A percentile compares a stretch with the other conserved stretches of the same genome.
Conservation (phyloP, 2,113 vertebrate species). For the Pelecanus crispus region DNA sequence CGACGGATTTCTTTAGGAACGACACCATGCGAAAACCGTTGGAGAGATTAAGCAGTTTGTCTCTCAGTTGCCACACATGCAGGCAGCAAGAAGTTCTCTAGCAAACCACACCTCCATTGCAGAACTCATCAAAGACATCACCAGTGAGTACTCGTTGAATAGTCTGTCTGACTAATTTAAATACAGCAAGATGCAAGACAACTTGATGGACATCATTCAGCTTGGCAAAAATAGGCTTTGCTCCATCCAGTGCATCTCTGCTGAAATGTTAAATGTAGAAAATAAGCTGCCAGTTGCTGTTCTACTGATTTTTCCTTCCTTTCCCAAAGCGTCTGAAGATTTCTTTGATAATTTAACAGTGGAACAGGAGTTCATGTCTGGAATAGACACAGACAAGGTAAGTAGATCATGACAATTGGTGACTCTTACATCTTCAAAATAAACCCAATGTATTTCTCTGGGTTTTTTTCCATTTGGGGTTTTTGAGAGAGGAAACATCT, state of each 20-base stretch:
- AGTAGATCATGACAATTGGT: background rate
- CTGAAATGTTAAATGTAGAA: background rate
- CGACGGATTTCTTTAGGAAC: conserved; percentile 74
- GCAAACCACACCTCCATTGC: conserved; percentile 97
- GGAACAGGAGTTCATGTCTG: conserved; percentile 99
- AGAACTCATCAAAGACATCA: conserved; percentile 96
- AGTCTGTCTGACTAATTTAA: background rate
- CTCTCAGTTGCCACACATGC: conserved; percentile 97
- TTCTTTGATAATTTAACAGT: conserved; percentile 98
- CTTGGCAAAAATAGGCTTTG: background rate
- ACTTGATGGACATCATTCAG: background rate
- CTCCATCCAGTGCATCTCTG: background rate
- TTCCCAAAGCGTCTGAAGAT: conserved; percentile 89
- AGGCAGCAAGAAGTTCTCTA: conserved; percentile 90
- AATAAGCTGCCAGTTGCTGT: background rate
- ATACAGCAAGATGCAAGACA: background rate
- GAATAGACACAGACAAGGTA: conserved; percentile 98
- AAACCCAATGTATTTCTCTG: background rate
- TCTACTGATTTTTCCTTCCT: conserved; percentile 8
- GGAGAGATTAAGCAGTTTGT: conserved; percentile 99
- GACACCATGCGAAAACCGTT: conserved; percentile 94
- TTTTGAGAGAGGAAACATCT: background rate
- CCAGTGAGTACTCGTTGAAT: conserved; percentile 74
- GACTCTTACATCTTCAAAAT: background rate
- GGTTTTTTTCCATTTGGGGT: background rate